Evolutionary conservation across 2,797 vertebrate species (phyloP), one percentile per base, ranked within the genome.

Genomic region (Schizopygopsis pylzovi): DNA sequence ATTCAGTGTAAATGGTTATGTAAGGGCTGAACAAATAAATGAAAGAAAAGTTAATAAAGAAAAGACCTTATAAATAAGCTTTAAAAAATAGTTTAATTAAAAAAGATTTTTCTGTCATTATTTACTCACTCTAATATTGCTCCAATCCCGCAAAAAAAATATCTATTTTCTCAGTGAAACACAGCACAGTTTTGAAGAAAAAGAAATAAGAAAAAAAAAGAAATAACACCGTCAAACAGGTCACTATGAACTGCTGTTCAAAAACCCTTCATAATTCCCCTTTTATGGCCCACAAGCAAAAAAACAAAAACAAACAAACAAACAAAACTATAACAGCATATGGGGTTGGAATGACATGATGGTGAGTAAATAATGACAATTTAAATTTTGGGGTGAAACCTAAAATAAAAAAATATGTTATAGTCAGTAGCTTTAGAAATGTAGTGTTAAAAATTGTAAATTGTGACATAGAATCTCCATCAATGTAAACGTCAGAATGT

Each of bases 381-480:
- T 12, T 22, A 6, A 2, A 41, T 41, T 11, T 39, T 11, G 18
- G 4, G 18, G 33, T 20, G 9, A 77, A 54, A 56, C 7, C 16
- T 4, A n/a, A 28, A 20, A 52, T 13, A 15, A 1, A 28, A 2
- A 47, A 5, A 22, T 49, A 45, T 28, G 33, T 59, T 65, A 75
- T 52, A 49, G 16, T 10, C 15, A 45, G 20, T 12, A 67, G 28
- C 67, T 77, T 65, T 22, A 25, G 49, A n/a, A 81, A 37, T 18
- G 2, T 5, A 41, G 65, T 12, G 41, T 71, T 72, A 20, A 43
- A n/a, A 49, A 5, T 20, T 47, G 13, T 47, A 59, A 33, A 82
- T 9, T 52, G 63, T 71, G 63, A 79, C 28, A n/a, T n/a, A 85
- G 76, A 85, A 85, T 79, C 83, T n/a, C 25, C 76, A 72, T 79